Evolutionary conservation across 2,888 invertebrate species (phyloP).

Genomic region (Heteromyza rotundicornis): DNA sequence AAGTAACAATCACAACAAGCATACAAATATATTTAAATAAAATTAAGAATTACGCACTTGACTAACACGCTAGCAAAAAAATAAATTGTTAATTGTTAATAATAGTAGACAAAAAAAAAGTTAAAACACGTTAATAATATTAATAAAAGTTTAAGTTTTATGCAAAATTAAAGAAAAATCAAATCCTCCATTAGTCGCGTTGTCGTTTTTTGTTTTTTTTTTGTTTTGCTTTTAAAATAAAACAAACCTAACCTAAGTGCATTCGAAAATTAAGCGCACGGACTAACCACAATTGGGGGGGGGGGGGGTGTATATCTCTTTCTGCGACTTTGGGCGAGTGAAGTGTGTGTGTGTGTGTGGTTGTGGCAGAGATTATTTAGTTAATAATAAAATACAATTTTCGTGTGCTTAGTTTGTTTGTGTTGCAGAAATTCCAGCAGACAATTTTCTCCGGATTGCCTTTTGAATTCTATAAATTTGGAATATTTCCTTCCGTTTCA

Average conservation of each 20-base stretch:
- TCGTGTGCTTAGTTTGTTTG: too few relatives aligned
- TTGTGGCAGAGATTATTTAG: background rate
- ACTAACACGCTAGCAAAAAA: constrained; percentile 52
- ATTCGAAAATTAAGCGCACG: constrained; percentile 32
- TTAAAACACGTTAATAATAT: constrained; percentile 23
- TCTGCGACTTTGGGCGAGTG: background rate
- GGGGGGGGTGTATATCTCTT: too few relatives aligned
- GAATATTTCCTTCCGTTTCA: background rate
- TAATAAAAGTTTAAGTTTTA: constrained; percentile 26
- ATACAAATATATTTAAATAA: constrained; percentile 25
- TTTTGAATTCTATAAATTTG: background rate
- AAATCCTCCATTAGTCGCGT: constrained; percentile 64
- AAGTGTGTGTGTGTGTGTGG: too few relatives aligned
- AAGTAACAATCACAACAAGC: constrained; percentile 57
- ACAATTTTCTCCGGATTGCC: background rate
- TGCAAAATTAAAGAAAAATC: constrained; percentile 32
- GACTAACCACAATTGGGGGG: too few relatives aligned
- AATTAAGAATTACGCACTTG: constrained; percentile 46
- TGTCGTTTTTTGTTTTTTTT: constrained; percentile 18
- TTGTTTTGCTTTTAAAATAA: constrained; percentile 40
- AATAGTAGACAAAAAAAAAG: constrained; percentile 27
- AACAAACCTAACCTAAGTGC: constrained; percentile 38
- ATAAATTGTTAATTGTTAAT: constrained; percentile 46
- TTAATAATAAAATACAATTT: background rate
- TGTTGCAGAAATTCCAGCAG: background rate